Percentiles rank a stretch among this genome's conserved stretches.
Evolutionary conservation across 1,140 invertebrate genomes (phyloP).

Genomic region (Eriocheir sinensis): DNA sequence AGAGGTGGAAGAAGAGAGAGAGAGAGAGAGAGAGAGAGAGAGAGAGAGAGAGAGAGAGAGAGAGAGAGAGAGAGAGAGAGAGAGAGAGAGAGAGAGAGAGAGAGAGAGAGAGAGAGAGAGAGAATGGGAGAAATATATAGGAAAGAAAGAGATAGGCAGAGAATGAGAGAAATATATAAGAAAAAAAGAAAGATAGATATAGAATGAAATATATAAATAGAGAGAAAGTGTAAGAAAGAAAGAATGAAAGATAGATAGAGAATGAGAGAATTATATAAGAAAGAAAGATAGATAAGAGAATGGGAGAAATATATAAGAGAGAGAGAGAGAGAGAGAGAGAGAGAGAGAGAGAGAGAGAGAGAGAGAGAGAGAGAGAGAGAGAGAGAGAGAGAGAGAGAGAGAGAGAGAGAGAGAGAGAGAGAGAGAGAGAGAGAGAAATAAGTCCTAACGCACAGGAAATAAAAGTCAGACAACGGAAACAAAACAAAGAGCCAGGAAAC

Average conservation of each 20-base stretch:
- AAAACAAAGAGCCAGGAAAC: too few relatives aligned
- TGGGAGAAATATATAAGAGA: background rate
- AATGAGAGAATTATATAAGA: background rate
- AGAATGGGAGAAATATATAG: too few relatives aligned
- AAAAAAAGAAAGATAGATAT: background rate
- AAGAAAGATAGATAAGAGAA: background rate
- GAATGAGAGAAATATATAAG: background rate
- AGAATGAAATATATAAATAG: background rate
- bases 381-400: background rate
- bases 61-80: background rate
- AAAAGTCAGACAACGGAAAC: too few relatives aligned
- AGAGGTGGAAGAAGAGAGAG: too few relatives aligned
- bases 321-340: slow-evolving; percentile 14
- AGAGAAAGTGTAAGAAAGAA: background rate
- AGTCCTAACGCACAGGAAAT: too few relatives aligned
- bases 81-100: background rate
- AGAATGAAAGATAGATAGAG: background rate
- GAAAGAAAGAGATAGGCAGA: background rate
- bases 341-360: slow-evolving; percentile 29
- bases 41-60: slow-evolving; percentile 21
- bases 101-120: background rate
- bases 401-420: background rate
- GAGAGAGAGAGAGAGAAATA: background rate
- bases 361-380: background rate
- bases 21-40: slow-evolving; percentile 32